Evolutionary conservation across 2,113 vertebrate genomes (phyloP).

Genomic region (Anolis sagrei): DNA sequence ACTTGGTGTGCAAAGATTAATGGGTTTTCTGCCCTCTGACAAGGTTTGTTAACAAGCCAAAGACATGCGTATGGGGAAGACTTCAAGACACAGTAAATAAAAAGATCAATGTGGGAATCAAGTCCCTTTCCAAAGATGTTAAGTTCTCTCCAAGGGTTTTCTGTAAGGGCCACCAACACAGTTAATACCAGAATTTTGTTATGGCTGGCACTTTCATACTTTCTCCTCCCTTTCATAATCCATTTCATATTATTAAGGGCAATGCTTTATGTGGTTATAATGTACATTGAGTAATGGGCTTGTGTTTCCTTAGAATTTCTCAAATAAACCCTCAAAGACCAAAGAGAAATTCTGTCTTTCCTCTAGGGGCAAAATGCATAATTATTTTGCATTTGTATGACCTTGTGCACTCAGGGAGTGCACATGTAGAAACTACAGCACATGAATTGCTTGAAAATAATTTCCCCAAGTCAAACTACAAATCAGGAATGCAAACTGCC

Average conservation of each 20-base stretch:
- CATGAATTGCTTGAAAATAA: background rate
- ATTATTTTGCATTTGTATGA: background rate
- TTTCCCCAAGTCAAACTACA: background rate
- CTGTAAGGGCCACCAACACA: constrained; percentile 30
- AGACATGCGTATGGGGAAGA: constrained; percentile 40
- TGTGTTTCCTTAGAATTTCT: background rate
- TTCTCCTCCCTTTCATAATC: background rate
- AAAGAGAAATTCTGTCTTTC: background rate
- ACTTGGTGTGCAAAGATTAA: constrained; percentile 42
- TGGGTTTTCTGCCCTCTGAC: constrained; percentile 47
- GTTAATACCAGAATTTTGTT: constrained; percentile 20
- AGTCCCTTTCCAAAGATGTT: constrained; percentile 40
- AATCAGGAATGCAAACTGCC: background rate
- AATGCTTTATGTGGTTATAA: background rate
- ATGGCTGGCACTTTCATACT: constrained; percentile 4
- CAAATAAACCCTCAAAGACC: background rate
- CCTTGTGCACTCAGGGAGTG: background rate
- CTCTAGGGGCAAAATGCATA: background rate
- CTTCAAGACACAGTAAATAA: constrained; percentile 47
- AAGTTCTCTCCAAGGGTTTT: constrained; percentile 35
- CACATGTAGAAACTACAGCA: background rate
- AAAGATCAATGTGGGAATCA: constrained; percentile 46
- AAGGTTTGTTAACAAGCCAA: constrained; percentile 46
- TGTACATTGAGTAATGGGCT: background rate
- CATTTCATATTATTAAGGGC: background rate